These are phyloP conservation scores for rabbit (Oryctolagus cuniculus) DNA, from an alignment of 2,113 vertebrate species.

Conservation along the genomic window mOryCun1.1 NC_091440.1:135124001-135124500, in stretches of 20 bases:
- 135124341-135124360: neutral
- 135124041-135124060: neutral
- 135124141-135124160: too few relatives aligned
- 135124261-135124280: neutral
- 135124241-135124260: neutral
- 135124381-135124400: neutral
- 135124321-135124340: neutral
- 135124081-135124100: neutral
- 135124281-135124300: neutral
- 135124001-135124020: neutral
- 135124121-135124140: fast-evolving
- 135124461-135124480: neutral
- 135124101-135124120: neutral
- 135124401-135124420: fast-evolving
- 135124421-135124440: neutral
- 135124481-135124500: neutral
- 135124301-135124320: neutral
- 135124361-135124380: neutral
- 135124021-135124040: neutral
- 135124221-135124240: neutral
- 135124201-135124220: neutral
- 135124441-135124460: neutral
- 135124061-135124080: neutral
- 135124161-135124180: neutral
- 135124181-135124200: neutral